Base-by-base conservation (phyloP, 2,113 vertebrate species). In the Cynoglossus semilaevis region DNA sequence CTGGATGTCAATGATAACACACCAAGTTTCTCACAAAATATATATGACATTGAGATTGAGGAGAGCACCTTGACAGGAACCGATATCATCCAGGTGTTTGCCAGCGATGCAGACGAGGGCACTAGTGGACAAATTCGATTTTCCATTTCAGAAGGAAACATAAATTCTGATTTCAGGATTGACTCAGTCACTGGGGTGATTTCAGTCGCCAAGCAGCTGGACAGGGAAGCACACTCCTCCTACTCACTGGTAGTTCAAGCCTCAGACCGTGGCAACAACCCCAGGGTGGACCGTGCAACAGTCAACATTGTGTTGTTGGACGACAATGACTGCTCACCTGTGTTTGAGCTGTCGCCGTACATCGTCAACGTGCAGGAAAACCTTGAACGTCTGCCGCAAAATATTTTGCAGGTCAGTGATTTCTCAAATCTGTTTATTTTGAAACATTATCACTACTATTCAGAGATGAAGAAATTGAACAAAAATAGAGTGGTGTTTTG, bases 1-100 rank as follows among this genome's bases (percentile, higher is more conserved):
- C 88, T 98, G 67, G 96, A 98, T 15, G 87, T 98, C 36, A 99
- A 99, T 3, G 97, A 99, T 66, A 97, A 98, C 75, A 94, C 89
- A 4, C 97, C 97, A 0, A 81, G 89, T 59, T 99, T 99, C 83
- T 91, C 92, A 0, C 93, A 95, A 68, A 89, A 92, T 44, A 74
- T 92, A 54, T 98, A 97, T 42, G 89, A 91, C 72, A 90, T 96
- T 4, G 95, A 96, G 75, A 90, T 97, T 1, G 84, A 86, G 2
- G 96, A 99, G 81, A 82, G 93, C 62, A 95, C 85, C 7, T 76
- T 97, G 62, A 95, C 93, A 0, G 96, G 97, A 0, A 93, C 94
- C 0, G 97, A 98, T 47, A 85, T 99, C 18, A 73, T 92, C 22
- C 95, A 95, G 64, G 93, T 98, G 29, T 84, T 77, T 0, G 96